These are phyloP conservation scores for Atopsyche davidsoni DNA, from an alignment of 1,140 invertebrate species.

Conservation along the genomic window DNA sequence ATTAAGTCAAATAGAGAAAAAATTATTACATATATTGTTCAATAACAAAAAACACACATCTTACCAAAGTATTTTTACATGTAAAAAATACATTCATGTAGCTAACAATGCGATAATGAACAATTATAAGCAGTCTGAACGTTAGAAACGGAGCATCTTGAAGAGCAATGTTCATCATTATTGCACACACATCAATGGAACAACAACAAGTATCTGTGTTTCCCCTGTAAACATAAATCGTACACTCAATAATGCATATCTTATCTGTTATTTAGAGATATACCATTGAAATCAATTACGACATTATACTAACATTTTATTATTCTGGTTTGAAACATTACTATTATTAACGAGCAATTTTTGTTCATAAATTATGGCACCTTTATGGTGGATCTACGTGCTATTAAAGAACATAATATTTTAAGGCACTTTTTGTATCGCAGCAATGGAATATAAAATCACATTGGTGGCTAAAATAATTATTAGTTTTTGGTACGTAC, in stretches of 20 bases:
- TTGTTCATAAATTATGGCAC: too few species aligned
- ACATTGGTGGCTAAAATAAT: too few species aligned
- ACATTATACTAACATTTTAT: too few species aligned
- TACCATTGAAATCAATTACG: too few species aligned
- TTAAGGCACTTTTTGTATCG: too few species aligned
- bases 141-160: slow-evolving; percentile 82
- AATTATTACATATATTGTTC: too few species aligned
- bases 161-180: slow-evolving; percentile 67
- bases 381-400: not conserved
- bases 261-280: too few species aligned
- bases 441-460: too few species aligned
- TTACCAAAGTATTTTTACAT: slow-evolving; percentile 81
- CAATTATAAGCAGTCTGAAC: slow-evolving; percentile 75
- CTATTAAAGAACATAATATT: too few species aligned
- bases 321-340: too few species aligned
- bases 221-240: slow-evolving; percentile 41
- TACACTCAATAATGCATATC: too few species aligned
- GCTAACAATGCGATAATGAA: slow-evolving; percentile 79
- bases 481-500: slow-evolving; percentile 35
- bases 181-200: slow-evolving; percentile 78
- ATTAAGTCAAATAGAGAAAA: not conserved
- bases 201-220: slow-evolving; percentile 63
- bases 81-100: slow-evolving; percentile 94
- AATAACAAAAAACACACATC: slow-evolving; percentile 25
- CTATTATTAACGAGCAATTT: too few species aligned